These are phyloP conservation scores for Acromyrmex heyeri DNA, from an alignment of 1,140 invertebrate genomes.

Conservation along the genomic window DNA sequence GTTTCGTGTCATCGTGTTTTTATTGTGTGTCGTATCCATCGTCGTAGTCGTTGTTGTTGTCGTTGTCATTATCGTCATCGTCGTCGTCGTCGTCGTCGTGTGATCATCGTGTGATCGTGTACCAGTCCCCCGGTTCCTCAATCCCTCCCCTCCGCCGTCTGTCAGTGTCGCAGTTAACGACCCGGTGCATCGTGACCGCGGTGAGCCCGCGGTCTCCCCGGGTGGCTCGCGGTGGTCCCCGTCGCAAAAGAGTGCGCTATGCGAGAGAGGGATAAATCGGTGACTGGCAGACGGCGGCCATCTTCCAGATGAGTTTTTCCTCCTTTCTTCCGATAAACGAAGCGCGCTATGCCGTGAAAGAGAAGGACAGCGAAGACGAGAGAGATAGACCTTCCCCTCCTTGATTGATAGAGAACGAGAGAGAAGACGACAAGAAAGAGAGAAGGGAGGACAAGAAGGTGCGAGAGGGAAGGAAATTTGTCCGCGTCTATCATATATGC, in stretches of 20 bases:
- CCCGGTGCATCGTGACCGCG: conserved; percentile 29
- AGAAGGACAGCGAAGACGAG: conserved; percentile 60
- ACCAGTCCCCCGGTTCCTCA: neutral
- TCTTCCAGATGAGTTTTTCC: conserved; percentile 88
- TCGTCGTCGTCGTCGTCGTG: no score
- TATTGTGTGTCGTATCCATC: neutral
- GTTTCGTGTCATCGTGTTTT: conserved; percentile 46
- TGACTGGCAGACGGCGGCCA: conserved; percentile 87
- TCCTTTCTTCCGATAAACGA: conserved; percentile 78
- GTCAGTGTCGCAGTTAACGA: conserved; percentile 57
- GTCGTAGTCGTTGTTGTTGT: neutral
- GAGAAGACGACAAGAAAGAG: conserved; percentile 12
- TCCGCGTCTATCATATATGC: conserved; percentile 51
- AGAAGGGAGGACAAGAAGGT: neutral
- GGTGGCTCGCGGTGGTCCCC: conserved; percentile 23
- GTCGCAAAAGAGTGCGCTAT: conserved; percentile 78
- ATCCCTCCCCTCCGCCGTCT: neutral
- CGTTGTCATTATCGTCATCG: neutral
- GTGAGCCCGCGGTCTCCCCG: conserved; percentile 24
- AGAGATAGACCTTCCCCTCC: neutral
- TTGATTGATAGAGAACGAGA: conserved; percentile 1
- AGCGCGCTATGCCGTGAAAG: conserved; percentile 73
- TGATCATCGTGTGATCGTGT: neutral
- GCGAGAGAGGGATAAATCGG: conserved; percentile 88
- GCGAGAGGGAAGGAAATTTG: conserved; percentile 2